Conservation (phyloP, 2,113 vertebrate genomes). For the Seriola rivoliana region DNA sequence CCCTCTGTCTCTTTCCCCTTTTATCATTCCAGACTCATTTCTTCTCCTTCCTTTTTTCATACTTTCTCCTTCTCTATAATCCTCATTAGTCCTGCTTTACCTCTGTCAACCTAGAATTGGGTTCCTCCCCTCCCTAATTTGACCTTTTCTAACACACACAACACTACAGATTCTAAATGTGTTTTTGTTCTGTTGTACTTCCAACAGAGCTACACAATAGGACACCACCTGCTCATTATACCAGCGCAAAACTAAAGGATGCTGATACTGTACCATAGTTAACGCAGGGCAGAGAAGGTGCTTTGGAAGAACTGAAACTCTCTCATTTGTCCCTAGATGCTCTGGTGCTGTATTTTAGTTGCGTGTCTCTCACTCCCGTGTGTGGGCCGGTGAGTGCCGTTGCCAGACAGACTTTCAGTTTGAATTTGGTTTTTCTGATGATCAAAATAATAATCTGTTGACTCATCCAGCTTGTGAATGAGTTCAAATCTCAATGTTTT, state of each 20-base stretch:
- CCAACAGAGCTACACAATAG: constrained; percentile 37
- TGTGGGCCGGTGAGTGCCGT: too few species aligned
- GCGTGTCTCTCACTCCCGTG: background rate
- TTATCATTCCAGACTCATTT: constrained; percentile 60
- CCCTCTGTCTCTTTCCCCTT: constrained; percentile 50
- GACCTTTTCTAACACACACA: constrained; percentile 27
- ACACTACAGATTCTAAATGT: constrained; percentile 32
- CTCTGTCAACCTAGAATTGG: constrained; percentile 44
- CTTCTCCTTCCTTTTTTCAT: constrained; percentile 35
- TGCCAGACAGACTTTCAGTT: background rate
- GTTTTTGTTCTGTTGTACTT: constrained; percentile 54
- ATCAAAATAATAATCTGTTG: background rate
- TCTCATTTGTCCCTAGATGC: constrained; percentile 9
- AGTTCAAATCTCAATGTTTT: background rate
- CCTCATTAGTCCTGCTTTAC: constrained; percentile 56
- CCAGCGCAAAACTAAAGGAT: constrained; percentile 27
- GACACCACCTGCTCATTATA: constrained; percentile 69
- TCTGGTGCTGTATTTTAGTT: background rate
- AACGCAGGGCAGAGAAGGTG: constrained; percentile 22
- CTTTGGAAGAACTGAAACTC: background rate
- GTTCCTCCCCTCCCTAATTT: constrained; percentile 43
- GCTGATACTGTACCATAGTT: constrained; percentile 17
- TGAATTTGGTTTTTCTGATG: background rate
- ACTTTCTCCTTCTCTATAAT: constrained; percentile 57
- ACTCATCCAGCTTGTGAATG: background rate